Conservation (phyloP, 1,140 invertebrate genomes). For the Brachionus koreanus region DNA sequence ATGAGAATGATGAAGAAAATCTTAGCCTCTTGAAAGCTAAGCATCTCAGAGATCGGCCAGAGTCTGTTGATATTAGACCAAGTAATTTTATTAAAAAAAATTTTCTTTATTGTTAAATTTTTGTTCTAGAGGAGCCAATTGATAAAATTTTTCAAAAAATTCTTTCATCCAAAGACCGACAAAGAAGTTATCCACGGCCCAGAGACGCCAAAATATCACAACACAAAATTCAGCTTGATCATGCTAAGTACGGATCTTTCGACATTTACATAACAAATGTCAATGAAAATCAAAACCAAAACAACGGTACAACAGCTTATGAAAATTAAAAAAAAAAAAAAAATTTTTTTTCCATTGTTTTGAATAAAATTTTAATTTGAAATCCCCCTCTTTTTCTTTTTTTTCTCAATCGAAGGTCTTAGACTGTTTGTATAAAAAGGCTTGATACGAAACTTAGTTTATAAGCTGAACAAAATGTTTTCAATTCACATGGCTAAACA, state of each 20-base stretch:
- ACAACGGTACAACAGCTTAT: neutral
- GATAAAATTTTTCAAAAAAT: neutral
- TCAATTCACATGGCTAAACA: neutral
- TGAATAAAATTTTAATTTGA: neutral
- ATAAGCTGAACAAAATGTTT: neutral
- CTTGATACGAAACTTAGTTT: neutral
- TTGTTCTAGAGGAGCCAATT: neutral
- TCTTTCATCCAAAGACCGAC: neutral
- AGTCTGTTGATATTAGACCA: neutral
- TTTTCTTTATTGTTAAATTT: neutral
- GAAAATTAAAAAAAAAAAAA: neutral
- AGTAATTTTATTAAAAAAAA: neutral
- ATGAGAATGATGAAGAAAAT: neutral
- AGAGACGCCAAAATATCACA: neutral
- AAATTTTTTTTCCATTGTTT: neutral
- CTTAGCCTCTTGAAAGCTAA: neutral
- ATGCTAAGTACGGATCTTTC: constrained; percentile 40
- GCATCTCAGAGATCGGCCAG: neutral
- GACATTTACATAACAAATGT: constrained; percentile 41
- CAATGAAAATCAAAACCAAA: constrained; percentile 34
- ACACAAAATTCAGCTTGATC: constrained; percentile 17
- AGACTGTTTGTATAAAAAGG: neutral
- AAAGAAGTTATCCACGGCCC: neutral
- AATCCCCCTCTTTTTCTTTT: neutral
- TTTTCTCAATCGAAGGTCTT: neutral